phyloP scores from a whole-genome alignment of 2,113 vertebrate species.

The Nothobranchius kuhntae region DNA sequence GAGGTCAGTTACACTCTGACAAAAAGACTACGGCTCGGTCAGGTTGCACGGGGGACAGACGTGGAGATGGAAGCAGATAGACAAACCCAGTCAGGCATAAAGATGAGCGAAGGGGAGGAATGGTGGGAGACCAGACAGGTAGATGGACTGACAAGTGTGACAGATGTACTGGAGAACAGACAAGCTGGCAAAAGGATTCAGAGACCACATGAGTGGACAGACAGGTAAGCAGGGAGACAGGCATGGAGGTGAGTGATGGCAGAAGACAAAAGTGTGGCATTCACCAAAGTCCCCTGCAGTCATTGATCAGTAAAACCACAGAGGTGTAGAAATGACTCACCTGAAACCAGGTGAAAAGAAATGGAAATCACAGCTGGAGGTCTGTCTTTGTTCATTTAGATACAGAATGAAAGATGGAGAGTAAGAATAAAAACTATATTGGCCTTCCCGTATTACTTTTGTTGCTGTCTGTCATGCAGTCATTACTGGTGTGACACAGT shows the following conservation, averaged over 20 bases:
- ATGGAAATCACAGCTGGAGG: constrained; percentile 56
- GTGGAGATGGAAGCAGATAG: constrained; percentile 53
- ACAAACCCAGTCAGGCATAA: constrained; percentile 37
- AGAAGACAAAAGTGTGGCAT: constrained; percentile 59
- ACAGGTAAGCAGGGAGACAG: constrained; percentile 42
- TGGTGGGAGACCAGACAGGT: constrained; percentile 21
- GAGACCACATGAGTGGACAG: constrained; percentile 6
- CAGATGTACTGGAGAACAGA: constrained; percentile 37
- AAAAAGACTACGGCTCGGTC: constrained; percentile 58
- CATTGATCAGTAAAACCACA: constrained; percentile 58
- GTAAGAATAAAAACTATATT: constrained; percentile 21
- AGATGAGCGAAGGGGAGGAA: constrained; percentile 28
- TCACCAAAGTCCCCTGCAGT: constrained; percentile 35
- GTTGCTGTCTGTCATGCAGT: not conserved
- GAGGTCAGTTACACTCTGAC: constrained; percentile 65
- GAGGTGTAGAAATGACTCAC: constrained; percentile 40
- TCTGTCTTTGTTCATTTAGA: constrained; percentile 38
- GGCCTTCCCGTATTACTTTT: not conserved
- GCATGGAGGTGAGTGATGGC: constrained; percentile 26
- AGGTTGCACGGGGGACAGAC: constrained; percentile 56
- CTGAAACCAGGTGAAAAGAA: constrained; percentile 58
- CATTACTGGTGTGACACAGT: not conserved
- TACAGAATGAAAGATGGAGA: constrained; percentile 12
- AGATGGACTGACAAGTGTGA: constrained; percentile 41
- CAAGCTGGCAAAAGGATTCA: constrained; percentile 19